Base-by-base conservation (phyloP, 2,113 vertebrate genomes). In the Toxotes jaculatrix region DNA sequence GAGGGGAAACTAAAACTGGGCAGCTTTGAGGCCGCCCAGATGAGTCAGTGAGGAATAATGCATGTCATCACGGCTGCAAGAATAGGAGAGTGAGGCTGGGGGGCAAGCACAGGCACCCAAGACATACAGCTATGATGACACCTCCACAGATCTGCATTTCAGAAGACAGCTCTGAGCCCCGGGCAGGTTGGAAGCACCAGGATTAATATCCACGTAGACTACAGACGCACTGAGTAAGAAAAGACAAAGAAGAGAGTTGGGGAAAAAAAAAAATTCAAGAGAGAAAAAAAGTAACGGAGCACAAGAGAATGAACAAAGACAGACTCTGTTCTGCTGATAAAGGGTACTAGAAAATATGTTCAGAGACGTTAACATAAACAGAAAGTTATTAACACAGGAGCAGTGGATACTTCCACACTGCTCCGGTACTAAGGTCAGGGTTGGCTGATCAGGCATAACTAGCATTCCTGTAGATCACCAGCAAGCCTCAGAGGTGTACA, bases 41-140 rank as follows among this genome's bases (percentile, higher is more conserved):
- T 92, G 92, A 94, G 87, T 94, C 90, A 93, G 82, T 74, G 73
- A 84, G 82, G 88, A 92, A 93, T 84, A 92, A 91, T 88, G 91
- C 79, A 87, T 84, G 90, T 87, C 91, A 89, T 87, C 91, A 79
- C 61, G 4, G 74, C 88, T 74, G 79, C 38, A 45, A 83, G 91
- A 91, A 94, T 73, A 88, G 77, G 67, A 89, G 84, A 86, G 78
- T 36, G 72, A 76, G 47, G 88, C 93, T 93, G 82, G 84, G 78
- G 93, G 90, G 90, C 85, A 86, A 85, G 45, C 9, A 1, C 76
- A 90, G 89, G 91, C 87, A 93, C 91, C 86, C 77, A 85, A 91
- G 89, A 94, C 82, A 86, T 82, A 88, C 74, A 90, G 84, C 86
- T 84, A 86, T 87, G 86, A 89, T 89, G 92, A 92, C 93, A 94